Percentiles rank a stretch among this genome's conserved stretches.
Evolutionary conservation across 2,888 invertebrate genomes (phyloP).

Genomic region (Ormyrus rosae): DNA sequence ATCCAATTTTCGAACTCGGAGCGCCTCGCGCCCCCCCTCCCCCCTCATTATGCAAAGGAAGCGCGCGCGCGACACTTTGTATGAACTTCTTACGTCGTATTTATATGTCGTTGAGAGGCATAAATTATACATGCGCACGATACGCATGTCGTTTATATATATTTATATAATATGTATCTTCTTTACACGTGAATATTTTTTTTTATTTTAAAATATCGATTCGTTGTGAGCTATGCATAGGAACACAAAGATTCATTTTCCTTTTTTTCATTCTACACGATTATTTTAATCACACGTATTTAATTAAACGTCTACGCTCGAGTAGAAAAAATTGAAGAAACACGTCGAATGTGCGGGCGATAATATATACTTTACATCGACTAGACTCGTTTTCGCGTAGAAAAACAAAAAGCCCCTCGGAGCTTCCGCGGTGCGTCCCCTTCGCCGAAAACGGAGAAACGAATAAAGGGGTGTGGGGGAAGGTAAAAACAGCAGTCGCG

Average conservation of each 20-base stretch:
- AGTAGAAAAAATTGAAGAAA: slow-evolving; percentile 17
- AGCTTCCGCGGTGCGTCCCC: too few species aligned
- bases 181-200: slow-evolving; percentile 39
- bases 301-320: background rate
- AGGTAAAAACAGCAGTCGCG: too few species aligned
- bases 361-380: too few species aligned
- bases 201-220: slow-evolving; percentile 47
- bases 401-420: too few species aligned
- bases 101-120: slow-evolving; percentile 17
- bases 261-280: slow-evolving; percentile 11
- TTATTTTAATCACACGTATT: slow-evolving; percentile 25
- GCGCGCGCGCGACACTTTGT: slow-evolving; percentile 1
- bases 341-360: background rate
- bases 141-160: background rate
- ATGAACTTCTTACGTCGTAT: slow-evolving; percentile 12
- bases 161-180: slow-evolving; percentile 26
- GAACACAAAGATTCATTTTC: slow-evolving; percentile 32
- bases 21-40: too few species aligned
- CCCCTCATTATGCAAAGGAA: background rate
- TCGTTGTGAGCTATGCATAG: slow-evolving; percentile 52
- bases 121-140: slow-evolving; percentile 13
- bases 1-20: too few species aligned
- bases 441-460: too few species aligned
- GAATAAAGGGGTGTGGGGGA: too few species aligned
- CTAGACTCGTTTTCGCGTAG: too few species aligned